Evolutionary conservation across 2,797 vertebrate genomes (phyloP).

Genomic region (Loris lydekkerianus): DNA sequence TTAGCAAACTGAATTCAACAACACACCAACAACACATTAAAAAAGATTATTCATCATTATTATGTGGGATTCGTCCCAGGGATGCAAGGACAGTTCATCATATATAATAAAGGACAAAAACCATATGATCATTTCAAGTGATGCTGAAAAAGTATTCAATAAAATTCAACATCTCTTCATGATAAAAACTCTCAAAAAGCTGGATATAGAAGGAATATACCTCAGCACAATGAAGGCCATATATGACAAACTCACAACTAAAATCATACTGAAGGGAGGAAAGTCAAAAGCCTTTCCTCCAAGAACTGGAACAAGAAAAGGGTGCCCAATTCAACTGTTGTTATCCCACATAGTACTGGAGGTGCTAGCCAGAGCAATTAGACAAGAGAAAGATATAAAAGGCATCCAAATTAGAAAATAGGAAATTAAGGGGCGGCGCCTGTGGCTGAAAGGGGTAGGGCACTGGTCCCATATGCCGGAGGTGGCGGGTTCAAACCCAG

Average conservation of each 20-base stretch:
- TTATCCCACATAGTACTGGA: not conserved
- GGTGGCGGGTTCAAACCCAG: too few relatives aligned
- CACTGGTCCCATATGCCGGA: too few relatives aligned
- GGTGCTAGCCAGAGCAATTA: not conserved
- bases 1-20: too few relatives aligned
- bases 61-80: not conserved
- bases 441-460: too few relatives aligned
- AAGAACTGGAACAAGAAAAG: not conserved
- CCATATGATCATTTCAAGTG: not conserved
- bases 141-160: not conserved
- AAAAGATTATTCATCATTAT: too few relatives aligned
- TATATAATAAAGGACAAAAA: not conserved
- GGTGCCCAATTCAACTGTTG: not conserved
- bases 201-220: not conserved
- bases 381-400: not conserved
- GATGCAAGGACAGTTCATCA: not conserved
- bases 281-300: not conserved
- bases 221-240: not conserved
- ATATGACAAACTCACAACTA: not conserved
- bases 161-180: not conserved
- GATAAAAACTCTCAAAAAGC: not conserved
- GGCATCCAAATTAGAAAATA: not conserved
- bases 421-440: too few relatives aligned
- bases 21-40: too few relatives aligned
- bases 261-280: not conserved